Percentiles rank a stretch among this genome's conserved stretches.
These are phyloP conservation scores for Takifugu flavidus DNA, from an alignment of 2,113 vertebrate species.

Conservation along the genomic window DNA sequence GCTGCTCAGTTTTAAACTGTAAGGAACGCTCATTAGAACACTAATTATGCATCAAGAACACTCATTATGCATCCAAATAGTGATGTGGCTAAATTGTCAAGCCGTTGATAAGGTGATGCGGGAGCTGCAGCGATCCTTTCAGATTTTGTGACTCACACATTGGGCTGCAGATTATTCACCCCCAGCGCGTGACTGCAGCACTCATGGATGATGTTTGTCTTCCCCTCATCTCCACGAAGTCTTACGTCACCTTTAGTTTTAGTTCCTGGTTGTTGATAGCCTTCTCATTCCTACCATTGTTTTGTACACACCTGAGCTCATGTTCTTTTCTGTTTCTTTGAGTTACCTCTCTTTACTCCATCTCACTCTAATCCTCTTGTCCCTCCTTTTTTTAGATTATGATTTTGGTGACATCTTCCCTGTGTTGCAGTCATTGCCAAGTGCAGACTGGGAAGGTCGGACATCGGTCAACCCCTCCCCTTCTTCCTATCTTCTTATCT, in stretches of 20 bases:
- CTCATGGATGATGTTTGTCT: constrained; percentile 13
- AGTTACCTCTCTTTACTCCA: constrained; percentile 25
- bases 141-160: constrained; percentile 4
- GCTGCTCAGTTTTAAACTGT: too few species aligned
- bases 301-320: constrained; percentile 27
- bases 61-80: constrained; percentile 4
- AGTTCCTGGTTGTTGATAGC: constrained; percentile 28
- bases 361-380: constrained; percentile 74
- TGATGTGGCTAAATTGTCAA: constrained; percentile 5
- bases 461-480: constrained; percentile 73
- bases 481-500: constrained; percentile 51
- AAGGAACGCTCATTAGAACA: not conserved
- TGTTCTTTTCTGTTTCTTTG: constrained; percentile 44
- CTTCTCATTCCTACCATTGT: constrained; percentile 25
- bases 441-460: constrained; percentile 99
- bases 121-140: constrained; percentile 21
- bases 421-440: constrained; percentile 95
- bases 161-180: not conserved
- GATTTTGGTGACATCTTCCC: constrained; percentile 99
- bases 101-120: constrained; percentile 22
- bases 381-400: constrained; percentile 97
- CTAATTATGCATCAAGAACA: constrained; percentile 9
- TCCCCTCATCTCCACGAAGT: constrained; percentile 10
- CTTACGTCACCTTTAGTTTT: constrained; percentile 26
- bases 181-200: constrained; percentile 18